Evolutionary conservation across 2,113 vertebrate species (phyloP).

Genomic region (Tonatia bakeri): DNA sequence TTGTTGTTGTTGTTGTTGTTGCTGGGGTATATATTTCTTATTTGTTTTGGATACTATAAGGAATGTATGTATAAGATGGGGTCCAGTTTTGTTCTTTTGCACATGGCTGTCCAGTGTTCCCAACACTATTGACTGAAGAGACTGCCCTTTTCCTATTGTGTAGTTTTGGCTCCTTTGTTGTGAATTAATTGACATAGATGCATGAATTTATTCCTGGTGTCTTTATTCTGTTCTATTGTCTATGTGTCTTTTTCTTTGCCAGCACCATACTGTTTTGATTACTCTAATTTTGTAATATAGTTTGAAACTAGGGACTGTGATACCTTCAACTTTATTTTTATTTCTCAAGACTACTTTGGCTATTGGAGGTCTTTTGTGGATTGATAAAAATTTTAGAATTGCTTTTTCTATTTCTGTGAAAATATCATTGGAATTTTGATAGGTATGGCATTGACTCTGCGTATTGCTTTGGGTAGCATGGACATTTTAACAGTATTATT

Average conservation of each 20-base stretch:
- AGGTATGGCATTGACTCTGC: not conserved
- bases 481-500: not conserved
- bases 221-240: not conserved
- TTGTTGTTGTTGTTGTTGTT: not conserved
- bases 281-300: too few relatives aligned
- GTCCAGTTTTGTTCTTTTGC: not conserved
- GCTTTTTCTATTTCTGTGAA: not conserved
- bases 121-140: too few relatives aligned
- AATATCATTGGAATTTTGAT: not conserved
- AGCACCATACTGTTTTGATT: too few relatives aligned
- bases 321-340: too few relatives aligned
- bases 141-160: not conserved
- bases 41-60: not conserved
- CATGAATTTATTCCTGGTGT: not conserved
- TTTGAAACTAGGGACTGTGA: too few relatives aligned
- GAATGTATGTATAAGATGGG: not conserved
- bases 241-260: not conserved
- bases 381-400: too few relatives aligned
- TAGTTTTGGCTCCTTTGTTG: not conserved
- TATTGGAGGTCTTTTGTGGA: too few relatives aligned
- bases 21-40: not conserved
- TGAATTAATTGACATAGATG: not conserved
- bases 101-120: too few relatives aligned
- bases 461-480: not conserved
- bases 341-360: too few relatives aligned